Conservation (phyloP, 1,140 invertebrate species). For the Argopecten irradians region DNA sequence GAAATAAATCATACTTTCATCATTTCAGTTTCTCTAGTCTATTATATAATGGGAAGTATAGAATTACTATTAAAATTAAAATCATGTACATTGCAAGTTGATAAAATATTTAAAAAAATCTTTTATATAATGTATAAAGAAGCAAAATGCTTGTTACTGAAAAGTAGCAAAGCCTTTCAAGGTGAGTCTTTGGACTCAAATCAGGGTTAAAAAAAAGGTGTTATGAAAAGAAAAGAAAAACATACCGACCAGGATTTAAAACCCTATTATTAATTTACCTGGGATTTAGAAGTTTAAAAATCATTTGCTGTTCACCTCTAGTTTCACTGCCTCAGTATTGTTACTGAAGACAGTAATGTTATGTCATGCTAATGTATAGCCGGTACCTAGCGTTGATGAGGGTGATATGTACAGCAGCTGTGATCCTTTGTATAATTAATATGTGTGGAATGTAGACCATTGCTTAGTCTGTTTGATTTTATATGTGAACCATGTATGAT, state of each 20-base stretch:
- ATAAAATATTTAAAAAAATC: too few relatives aligned
- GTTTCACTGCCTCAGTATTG: background rate
- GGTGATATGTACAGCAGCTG: constrained; percentile 8
- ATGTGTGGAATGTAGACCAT: background rate
- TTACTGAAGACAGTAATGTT: background rate
- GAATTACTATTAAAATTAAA: background rate
- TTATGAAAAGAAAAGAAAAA: too few relatives aligned
- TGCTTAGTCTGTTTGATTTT: background rate
- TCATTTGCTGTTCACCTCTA: background rate
- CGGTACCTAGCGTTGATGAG: background rate
- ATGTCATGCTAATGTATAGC: background rate
- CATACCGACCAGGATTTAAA: too few relatives aligned
- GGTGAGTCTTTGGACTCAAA: too few relatives aligned
- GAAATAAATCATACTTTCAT: background rate
- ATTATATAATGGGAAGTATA: background rate
- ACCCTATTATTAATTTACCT: background rate
- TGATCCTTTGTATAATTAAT: background rate
- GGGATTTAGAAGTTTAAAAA: background rate
- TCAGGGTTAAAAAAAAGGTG: background rate
- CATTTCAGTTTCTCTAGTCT: background rate
- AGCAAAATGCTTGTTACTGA: too few relatives aligned
- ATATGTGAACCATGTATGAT: background rate
- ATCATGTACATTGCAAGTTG: background rate
- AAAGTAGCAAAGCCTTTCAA: too few relatives aligned
- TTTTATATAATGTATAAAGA: too few relatives aligned